Conservation (phyloP, 2,113 vertebrate genomes). For the Kryptolebias marmoratus region DNA sequence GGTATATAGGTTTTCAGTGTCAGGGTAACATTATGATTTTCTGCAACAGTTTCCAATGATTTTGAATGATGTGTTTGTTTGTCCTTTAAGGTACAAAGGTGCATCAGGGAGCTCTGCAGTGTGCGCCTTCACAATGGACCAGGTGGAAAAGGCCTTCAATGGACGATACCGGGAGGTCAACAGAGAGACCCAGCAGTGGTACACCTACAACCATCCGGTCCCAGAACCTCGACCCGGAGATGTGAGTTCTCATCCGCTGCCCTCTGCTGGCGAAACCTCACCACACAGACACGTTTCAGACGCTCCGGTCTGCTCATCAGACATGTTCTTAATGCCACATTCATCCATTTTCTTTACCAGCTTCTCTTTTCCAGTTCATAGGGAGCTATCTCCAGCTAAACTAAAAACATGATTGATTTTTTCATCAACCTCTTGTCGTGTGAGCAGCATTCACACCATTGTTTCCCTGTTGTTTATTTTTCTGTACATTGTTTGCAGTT, state of each 20-base stretch:
- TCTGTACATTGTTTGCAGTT: no score
- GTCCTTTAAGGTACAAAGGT: slow-evolving; percentile 84
- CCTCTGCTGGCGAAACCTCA: slow-evolving; percentile 48
- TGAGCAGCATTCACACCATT: no score
- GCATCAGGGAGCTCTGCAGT: slow-evolving; percentile 89
- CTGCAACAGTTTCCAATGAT: not conserved
- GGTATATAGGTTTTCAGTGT: no score
- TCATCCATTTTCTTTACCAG: no score
- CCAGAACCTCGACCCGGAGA: slow-evolving; percentile 90
- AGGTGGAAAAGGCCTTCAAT: slow-evolving; percentile 86
- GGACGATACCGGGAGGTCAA: slow-evolving; percentile 95
- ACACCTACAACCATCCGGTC: slow-evolving; percentile 86
- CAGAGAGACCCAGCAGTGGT: slow-evolving; percentile 96
- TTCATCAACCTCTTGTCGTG: no score
- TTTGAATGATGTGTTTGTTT: slow-evolving; percentile 5
- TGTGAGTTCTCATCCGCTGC: slow-evolving; percentile 76
- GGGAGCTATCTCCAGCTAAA: not conserved
- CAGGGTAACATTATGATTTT: not conserved
- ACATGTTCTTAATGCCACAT: not conserved
- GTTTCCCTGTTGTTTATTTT: no score
- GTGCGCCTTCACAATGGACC: slow-evolving; percentile 90
- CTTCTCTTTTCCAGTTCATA: no score
- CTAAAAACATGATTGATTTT: not conserved
- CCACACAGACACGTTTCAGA: not conserved
- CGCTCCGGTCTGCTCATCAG: slow-evolving; percentile 15